phyloP scores from a whole-genome alignment of 2,797 vertebrate species.

The Etheostoma nigrum region DNA sequence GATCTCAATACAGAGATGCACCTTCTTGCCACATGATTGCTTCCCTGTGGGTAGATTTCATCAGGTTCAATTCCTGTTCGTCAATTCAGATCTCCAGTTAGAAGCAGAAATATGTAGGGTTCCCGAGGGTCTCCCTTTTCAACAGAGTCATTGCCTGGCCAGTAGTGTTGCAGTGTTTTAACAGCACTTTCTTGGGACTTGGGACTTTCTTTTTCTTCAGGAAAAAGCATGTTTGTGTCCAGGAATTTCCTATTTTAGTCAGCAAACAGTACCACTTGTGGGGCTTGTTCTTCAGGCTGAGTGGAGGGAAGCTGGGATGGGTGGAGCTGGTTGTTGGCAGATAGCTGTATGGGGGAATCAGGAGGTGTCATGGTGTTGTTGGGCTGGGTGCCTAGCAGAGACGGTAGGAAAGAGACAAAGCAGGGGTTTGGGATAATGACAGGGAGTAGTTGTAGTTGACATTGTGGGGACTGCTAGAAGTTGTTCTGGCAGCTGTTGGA shows the following conservation, averaged over 20 bases:
- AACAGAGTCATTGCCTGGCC: neutral
- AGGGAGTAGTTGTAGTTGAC: too few relatives aligned
- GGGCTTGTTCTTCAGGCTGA: neutral
- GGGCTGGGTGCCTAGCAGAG: neutral
- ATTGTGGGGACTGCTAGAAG: too few relatives aligned
- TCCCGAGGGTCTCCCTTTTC: neutral
- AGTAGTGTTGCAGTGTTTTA: neutral
- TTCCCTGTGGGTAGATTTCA: neutral
- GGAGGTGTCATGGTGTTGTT: neutral
- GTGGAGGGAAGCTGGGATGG: neutral
- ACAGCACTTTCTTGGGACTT: neutral
- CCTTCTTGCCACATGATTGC: neutral
- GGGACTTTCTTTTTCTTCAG: too few relatives aligned
- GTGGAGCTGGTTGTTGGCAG: neutral
- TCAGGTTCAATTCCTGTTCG: neutral
- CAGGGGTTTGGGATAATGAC: too few relatives aligned
- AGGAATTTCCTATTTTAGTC: neutral
- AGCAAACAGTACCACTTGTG: neutral
- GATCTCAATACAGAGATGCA: conserved; percentile 10
- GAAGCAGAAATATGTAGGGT: neutral
- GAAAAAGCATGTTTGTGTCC: too few relatives aligned
- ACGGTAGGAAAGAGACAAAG: neutral
- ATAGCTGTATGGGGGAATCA: neutral
- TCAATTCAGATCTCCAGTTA: conserved; percentile 4
- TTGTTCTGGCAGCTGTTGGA: neutral